These are phyloP conservation scores for Congeria kusceri DNA, from an alignment of 2,888 invertebrate genomes.

Conservation along the genomic window DNA sequence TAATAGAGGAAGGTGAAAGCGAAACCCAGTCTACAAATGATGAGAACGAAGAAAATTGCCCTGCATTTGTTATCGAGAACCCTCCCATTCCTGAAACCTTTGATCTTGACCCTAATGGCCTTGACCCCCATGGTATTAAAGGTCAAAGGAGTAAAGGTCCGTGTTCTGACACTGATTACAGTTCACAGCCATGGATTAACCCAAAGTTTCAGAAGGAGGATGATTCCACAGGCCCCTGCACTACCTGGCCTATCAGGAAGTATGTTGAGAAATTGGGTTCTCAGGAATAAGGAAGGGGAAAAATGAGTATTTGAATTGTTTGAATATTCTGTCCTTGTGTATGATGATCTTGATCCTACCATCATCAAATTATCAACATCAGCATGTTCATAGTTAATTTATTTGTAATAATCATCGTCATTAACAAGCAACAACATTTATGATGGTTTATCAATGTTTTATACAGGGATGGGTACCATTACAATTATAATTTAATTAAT, in stretches of 20 bases:
- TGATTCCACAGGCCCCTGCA: slow-evolving; percentile 15
- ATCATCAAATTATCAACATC: too few species aligned
- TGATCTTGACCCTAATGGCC: slow-evolving; percentile 9
- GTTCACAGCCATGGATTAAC: slow-evolving; percentile 44
- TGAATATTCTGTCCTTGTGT: too few species aligned
- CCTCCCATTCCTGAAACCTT: slow-evolving; percentile 21
- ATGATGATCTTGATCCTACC: too few species aligned
- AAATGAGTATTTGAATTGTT: too few species aligned
- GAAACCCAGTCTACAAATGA: slow-evolving; percentile 2
- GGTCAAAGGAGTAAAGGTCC: neutral
- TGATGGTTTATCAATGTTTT: too few species aligned
- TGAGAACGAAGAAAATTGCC: slow-evolving; percentile 11
- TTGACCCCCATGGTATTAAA: slow-evolving; percentile 18
- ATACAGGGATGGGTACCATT: too few species aligned
- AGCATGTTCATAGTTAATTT: too few species aligned
- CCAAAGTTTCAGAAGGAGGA: slow-evolving; percentile 46
- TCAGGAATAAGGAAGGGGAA: too few species aligned
- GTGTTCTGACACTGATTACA: neutral
- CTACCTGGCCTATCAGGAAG: slow-evolving; percentile 34
- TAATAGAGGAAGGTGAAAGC: slow-evolving; percentile 8
- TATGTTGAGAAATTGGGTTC: too few species aligned
- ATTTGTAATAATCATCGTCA: too few species aligned
- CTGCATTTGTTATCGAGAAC: slow-evolving; percentile 23
- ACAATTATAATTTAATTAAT: too few species aligned
- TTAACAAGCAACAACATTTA: too few species aligned